Evolutionary conservation across 2,113 vertebrate species (phyloP).

Genomic region (Galbula dea): DNA sequence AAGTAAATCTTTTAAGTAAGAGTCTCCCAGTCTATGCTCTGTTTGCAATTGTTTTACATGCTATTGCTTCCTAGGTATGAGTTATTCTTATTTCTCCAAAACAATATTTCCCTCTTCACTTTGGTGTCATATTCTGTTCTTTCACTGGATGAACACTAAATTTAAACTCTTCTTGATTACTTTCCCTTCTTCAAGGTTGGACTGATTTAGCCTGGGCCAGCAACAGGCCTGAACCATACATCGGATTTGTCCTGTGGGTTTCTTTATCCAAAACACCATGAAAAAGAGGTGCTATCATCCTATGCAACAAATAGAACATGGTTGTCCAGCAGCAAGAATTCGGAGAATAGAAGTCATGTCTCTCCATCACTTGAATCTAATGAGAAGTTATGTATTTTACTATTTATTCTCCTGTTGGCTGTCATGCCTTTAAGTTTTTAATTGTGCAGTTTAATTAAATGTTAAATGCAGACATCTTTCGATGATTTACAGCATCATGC

Average conservation of each 20-base stretch:
- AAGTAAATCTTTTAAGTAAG: slow-evolving; percentile 8
- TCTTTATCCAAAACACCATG: not conserved
- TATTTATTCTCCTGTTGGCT: not conserved
- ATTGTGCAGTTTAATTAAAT: not conserved
- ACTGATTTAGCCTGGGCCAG: not conserved
- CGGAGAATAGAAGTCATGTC: not conserved
- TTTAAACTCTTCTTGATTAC: not conserved
- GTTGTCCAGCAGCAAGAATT: not conserved
- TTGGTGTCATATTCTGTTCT: not conserved
- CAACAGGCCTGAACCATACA: not conserved
- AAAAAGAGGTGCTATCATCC: not conserved
- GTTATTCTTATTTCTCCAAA: not conserved
- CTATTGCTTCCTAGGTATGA: not conserved
- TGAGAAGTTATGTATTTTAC: not conserved
- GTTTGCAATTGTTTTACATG: not conserved
- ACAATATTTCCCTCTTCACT: not conserved
- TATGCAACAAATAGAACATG: not conserved
- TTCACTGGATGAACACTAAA: not conserved
- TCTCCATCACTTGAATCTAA: not conserved
- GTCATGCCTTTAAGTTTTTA: not conserved
- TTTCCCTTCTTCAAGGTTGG: not conserved
- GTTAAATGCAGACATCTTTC: not conserved
- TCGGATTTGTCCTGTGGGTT: not conserved
- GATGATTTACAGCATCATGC: not conserved
- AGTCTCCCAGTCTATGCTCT: not conserved